Evolutionary conservation across 2,888 invertebrate genomes (phyloP), one percentile per base, ranked within the genome.

Genomic region (Charanyca ferruginea): DNA sequence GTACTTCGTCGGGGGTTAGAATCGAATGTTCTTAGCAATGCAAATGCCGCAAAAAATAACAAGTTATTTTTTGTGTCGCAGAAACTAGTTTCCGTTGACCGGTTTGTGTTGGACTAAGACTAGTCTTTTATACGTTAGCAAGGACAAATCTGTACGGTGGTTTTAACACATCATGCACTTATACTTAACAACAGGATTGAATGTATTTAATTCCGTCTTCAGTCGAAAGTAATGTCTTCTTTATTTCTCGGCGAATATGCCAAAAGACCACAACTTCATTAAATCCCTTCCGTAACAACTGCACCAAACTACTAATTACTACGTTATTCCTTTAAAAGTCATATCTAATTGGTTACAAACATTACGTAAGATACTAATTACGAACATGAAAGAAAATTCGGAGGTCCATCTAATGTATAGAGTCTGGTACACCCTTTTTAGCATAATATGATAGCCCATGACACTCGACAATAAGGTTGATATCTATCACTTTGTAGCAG

Each of bases 91-190:
- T 79, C 68, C 58, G 59, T 64, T 54, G 72, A 82, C 85, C 81
- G 78, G 83, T 85, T 80, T 63, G 62, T 66, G 63, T 71, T 76
- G 78, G 79, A 78, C 79, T 83, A 38, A 16, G 38, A 38, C 38
- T 79, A 81, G 81, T 85, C 66, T 83, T 81, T 84, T 83, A 81
- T 81, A 82, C 75, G 80, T 69, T 73, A 76, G 77, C 89, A 88
- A 89, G 87, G 88, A 87, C 87, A 85, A 51, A 64, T 65, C 22
- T 76, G 20, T 61, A 51, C 54, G 64, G 53, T 55, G 51, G 62
- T 53, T 61, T 68, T 59, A 49, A 53, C 25, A 70, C 42, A 53
- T 62, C 42, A 53, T 62, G 47, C 58, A 41, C 52, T 44, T 45
- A 28, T 53, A 38, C 16, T 3, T 47, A 47, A 42, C 66, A 55